Base-by-base conservation (phyloP, 2,797 vertebrate species). In the Myripristis jacobus region DNA sequence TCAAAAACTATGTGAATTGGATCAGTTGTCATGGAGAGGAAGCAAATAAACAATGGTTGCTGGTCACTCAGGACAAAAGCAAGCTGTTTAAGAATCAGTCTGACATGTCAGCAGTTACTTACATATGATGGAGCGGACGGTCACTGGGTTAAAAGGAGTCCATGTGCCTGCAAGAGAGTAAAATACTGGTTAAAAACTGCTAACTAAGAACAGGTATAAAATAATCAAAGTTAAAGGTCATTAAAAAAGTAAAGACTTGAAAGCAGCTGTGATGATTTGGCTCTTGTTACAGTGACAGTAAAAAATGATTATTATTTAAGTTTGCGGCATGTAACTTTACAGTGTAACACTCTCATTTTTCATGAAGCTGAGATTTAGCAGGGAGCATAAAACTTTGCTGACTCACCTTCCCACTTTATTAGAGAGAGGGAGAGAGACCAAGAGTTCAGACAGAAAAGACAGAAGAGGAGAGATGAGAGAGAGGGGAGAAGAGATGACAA, bases 61-160 rank as follows among this genome's bases (percentile, higher is more conserved):
- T 31, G 27, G 3, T 9, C 36, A 65, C 12, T 34, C 7, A 52
- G 55, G 41, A 74, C 68, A 82, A 77, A 38, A 31, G 54, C 25
- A 3, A n/a, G 2, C 15, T 78, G 44, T 81, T 57, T 67, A 18
- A 27, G 24, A 63, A 36, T 10, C 18, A 63, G 18, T 19, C 1
- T 36, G 11, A 19, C 34, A 16, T 1, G 69, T 77, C 66, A 63
- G 70, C 6, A 13, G 73, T 18, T 78, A 91, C 96, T 98, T 89
- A 99, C 98, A 96, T 79, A 99, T 96, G 87, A 99, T 97, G 21
- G 97, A 96, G 77, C 96, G 94, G 63, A 99, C 97, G 0, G 98
- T 99, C 87, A 96, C 96, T 16, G 97, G 98, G 81, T 99, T 99
- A 90, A 99, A 99, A 0, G 97, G 97, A 75, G 97, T 99, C 98